Base-by-base conservation (phyloP, 2,113 vertebrate genomes). In the Cyanistes caeruleus region DNA sequence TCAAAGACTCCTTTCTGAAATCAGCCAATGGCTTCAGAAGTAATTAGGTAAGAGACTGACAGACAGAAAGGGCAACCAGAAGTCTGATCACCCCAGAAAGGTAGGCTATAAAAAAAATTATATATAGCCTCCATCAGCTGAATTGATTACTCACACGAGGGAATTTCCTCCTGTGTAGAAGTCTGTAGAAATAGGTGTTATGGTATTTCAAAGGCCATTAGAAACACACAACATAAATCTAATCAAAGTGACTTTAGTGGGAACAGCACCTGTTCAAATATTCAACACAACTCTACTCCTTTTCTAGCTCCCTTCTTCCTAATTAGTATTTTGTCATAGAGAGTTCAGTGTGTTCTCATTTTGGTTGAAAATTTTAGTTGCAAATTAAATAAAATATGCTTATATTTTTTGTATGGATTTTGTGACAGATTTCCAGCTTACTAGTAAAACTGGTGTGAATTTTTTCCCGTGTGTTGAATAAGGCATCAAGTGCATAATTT, bases 1-100 rank as follows among this genome's bases (percentile, higher is more conserved):
- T 58, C 37, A 52, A 75, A 90, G 41, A 69, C 24, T 69, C 21
- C 16, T 59, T 84, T 82, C 60, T 60, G 76, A 86, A 80, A 92
- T 84, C 46, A 86, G 86, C 41, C 83, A 89, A 31, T 0, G 1
- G 72, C 76, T 92, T 80, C 67, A 62, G 15, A 69, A 84, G 31
- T 58, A 81, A 91, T 87, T 84, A 87, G 63, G 14, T 15, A 55
- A 28, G 31, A 49, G 51, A 86, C 17, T 30, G 41, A 84, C 68
- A 91, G 55, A 86, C 23, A 72, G 35, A 48, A 73, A 73, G 39
- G 4, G 30, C 78, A 74, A 43, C 15, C 5, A 75, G n/a, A 74
- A 73, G 20, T 37, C 68, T 53, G 30, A 84, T 49, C 59, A 77
- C 48, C 13, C 63, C 43, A 41, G 51, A 33, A 83, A 64, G 24